Conservation (phyloP, 2,113 vertebrate species). For the Sialia sialis region DNA sequence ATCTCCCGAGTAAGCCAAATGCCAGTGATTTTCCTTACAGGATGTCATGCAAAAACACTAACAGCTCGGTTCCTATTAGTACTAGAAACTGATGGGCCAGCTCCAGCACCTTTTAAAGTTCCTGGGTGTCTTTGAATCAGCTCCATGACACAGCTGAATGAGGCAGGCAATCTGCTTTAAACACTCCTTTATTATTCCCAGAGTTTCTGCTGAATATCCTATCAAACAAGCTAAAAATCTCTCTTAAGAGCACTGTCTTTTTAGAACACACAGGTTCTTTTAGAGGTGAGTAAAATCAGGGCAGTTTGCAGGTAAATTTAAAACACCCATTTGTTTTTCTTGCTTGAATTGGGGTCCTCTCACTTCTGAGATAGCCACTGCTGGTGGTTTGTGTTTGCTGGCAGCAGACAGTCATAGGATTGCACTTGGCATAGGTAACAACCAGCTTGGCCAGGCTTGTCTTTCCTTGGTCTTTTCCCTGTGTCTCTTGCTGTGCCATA, state of each 20-base stretch:
- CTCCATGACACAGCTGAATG: neutral
- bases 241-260: neutral
- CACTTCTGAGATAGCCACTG: neutral
- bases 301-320: neutral
- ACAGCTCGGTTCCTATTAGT: neutral
- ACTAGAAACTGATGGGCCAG: neutral
- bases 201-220: neutral
- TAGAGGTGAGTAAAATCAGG: rapidly evolving
- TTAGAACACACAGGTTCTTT: neutral
- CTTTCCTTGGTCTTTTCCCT: neutral
- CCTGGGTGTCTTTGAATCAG: neutral
- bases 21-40: constrained; percentile 2
- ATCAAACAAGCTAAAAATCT: neutral
- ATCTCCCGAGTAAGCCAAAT: constrained; percentile 48
- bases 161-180: neutral
- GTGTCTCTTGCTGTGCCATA: neutral
- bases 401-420: neutral
- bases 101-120: constrained; percentile 1
- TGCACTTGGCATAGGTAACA: neutral
- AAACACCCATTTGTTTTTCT: neutral
- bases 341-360: neutral
- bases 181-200: neutral
- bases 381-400: neutral
- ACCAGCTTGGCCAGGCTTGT: neutral
- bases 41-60: constrained; percentile 1